These are phyloP conservation scores for Pinna nobilis DNA, from an alignment of 1,140 invertebrate genomes.

Conservation along the genomic window DNA sequence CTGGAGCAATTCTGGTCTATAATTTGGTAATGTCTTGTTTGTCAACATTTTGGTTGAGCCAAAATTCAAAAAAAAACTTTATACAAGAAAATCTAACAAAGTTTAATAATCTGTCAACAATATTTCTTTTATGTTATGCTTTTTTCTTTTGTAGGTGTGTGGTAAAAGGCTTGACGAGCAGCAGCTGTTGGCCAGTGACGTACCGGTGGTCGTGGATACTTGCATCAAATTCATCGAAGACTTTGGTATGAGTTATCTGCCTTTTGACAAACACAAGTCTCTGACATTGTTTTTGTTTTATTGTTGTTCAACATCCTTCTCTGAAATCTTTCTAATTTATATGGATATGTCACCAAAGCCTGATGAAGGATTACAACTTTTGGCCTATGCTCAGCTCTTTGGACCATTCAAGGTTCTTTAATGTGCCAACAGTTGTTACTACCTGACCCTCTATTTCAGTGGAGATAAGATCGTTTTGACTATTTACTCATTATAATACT, in stretches of 20 bases:
- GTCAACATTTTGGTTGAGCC: not conserved
- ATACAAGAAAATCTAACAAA: not conserved
- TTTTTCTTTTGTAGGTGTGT: conserved; percentile 78
- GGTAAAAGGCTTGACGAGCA: conserved; percentile 86
- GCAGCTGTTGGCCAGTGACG: conserved; percentile 88
- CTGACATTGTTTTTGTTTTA: not conserved
- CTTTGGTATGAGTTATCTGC: conserved; percentile 80
- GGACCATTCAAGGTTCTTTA: too few relatives aligned
- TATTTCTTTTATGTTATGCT: not conserved
- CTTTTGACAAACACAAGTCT: not conserved
- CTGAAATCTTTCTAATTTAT: not conserved
- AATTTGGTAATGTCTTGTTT: not conserved
- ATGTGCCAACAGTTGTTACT: too few relatives aligned
- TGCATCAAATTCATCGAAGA: conserved; percentile 92
- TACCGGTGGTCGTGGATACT: conserved; percentile 92
- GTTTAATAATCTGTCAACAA: not conserved
- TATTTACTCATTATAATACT: too few relatives aligned
- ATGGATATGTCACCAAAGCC: not conserved
- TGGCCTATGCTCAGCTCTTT: too few relatives aligned
- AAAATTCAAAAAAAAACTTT: not conserved
- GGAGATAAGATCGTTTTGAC: too few relatives aligned
- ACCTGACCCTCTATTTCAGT: too few relatives aligned
- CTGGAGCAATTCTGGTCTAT: not conserved
- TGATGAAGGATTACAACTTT: too few relatives aligned
- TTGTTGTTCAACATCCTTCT: not conserved